Evolutionary conservation across 2,797 vertebrate genomes (phyloP).

Genomic region (Chloroceryle amazona): DNA sequence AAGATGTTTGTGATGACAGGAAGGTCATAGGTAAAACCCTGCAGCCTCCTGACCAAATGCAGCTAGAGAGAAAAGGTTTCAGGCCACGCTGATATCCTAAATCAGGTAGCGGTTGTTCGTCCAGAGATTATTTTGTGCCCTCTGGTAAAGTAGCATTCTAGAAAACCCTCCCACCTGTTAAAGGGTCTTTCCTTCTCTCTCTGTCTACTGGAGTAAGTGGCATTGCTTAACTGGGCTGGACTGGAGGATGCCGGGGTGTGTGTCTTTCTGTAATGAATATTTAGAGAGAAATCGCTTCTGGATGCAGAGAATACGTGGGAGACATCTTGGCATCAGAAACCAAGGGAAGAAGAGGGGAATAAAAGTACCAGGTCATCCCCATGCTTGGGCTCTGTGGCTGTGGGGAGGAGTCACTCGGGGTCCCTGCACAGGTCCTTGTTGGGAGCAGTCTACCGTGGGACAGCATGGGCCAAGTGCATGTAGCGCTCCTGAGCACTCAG

Average conservation of each 20-base stretch:
- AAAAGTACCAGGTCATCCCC: not conserved
- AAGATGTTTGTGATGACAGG: not conserved
- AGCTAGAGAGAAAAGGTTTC: not conserved
- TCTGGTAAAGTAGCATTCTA: not conserved
- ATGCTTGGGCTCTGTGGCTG: fast-evolving
- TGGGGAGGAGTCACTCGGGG: not conserved
- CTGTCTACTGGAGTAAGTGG: not conserved
- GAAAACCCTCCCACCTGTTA: not conserved
- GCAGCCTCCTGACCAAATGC: not conserved
- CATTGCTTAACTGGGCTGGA: not conserved
- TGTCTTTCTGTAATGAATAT: not conserved
- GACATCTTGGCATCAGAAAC: fast-evolving
- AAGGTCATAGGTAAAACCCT: not conserved
- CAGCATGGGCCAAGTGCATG: fast-evolving
- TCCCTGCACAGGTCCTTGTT: not conserved
- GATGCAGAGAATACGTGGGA: not conserved
- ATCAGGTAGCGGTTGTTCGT: not conserved
- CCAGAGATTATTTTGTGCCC: not conserved
- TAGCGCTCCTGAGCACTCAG: not conserved
- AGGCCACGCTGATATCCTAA: not conserved
- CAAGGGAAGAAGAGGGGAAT: not conserved
- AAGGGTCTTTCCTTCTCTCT: not conserved
- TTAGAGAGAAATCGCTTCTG: not conserved
- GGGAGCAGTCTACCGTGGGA: fast-evolving
- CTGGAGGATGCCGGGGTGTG: not conserved